Percentiles rank a stretch among this genome's conserved stretches.
Conservation (phyloP, 23 tunicate genomes). For the Styela plicata region DNA sequence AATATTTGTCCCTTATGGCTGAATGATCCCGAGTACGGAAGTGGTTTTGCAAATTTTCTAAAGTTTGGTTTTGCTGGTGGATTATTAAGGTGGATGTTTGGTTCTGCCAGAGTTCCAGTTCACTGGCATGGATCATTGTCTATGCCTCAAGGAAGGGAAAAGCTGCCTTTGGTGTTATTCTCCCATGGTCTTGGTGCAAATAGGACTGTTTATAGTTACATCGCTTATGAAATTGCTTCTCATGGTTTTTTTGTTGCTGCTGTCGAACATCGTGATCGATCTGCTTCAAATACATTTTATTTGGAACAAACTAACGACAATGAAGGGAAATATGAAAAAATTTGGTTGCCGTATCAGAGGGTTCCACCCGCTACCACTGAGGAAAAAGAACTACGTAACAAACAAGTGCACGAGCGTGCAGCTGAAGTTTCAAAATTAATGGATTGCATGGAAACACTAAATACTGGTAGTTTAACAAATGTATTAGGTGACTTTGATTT, state of each 20-base stretch:
- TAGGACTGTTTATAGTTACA: constrained; percentile 20
- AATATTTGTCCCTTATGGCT: constrained; percentile 24
- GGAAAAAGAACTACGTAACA: constrained; percentile 10
- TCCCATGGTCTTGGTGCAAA: constrained; percentile 30
- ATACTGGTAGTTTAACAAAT: constrained; percentile 29
- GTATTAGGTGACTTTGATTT: constrained; percentile 16
- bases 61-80: background rate
- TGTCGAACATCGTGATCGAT: constrained; percentile 37
- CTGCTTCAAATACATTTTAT: constrained; percentile 31
- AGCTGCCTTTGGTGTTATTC: constrained; percentile 38
- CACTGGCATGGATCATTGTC: background rate
- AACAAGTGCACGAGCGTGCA: constrained; percentile 36
- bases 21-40: constrained; percentile 12
- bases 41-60: constrained; percentile 15
- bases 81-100: constrained; percentile 1
- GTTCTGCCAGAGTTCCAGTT: constrained; percentile 14
- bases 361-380: background rate
- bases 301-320: constrained; percentile 4
- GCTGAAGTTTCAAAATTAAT: constrained; percentile 7
- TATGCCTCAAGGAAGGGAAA: background rate
- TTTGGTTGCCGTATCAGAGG: constrained; percentile 7
- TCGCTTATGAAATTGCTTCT: constrained; percentile 31
- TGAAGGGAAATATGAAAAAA: constrained; percentile 10
- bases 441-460: constrained; percentile 12
- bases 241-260: constrained; percentile 41